These are phyloP conservation scores for Habrosyne pyritoides DNA, from an alignment of 2,888 invertebrate species.

Conservation along the genomic window DNA sequence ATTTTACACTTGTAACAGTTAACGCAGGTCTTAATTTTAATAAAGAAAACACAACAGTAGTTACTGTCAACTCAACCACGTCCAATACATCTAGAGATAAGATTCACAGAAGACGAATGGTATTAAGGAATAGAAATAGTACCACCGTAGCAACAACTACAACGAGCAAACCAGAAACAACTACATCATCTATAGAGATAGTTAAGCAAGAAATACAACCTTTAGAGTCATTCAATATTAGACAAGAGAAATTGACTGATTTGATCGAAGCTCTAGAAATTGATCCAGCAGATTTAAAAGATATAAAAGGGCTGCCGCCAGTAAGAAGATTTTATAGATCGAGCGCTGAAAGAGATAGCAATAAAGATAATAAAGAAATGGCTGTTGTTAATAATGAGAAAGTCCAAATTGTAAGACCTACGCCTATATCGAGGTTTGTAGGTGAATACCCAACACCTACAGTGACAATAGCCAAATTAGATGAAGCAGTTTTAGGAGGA, in stretches of 20 bases:
- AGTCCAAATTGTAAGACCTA: constrained; percentile 71
- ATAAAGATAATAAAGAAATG: constrained; percentile 56
- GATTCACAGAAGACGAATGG: constrained; percentile 67
- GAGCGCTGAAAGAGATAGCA: constrained; percentile 58
- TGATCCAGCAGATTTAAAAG: constrained; percentile 43
- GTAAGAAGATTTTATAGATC: constrained; percentile 71
- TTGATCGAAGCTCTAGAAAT: constrained; percentile 56
- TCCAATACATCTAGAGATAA: constrained; percentile 55
- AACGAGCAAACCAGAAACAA: constrained; percentile 33
- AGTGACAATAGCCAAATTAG: constrained; percentile 65
- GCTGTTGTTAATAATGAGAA: constrained; percentile 66
- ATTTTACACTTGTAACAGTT: constrained; percentile 53
- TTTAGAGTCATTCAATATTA: constrained; percentile 43
- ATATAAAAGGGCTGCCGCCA: constrained; percentile 48
- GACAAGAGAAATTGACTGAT: constrained; percentile 61
- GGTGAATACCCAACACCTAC: constrained; percentile 60
- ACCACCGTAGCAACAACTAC: constrained; percentile 32
- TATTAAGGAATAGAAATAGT: constrained; percentile 45
- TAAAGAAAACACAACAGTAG: constrained; percentile 26
- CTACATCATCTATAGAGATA: constrained; percentile 50
- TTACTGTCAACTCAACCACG: constrained; percentile 18
- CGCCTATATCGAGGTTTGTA: constrained; percentile 54
- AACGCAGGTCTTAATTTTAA: constrained; percentile 61
- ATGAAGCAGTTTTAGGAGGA: constrained; percentile 67
- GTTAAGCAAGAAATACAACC: constrained; percentile 63